Base-by-base conservation (phyloP, 2,113 vertebrate genomes). In the Clinocottus analis region DNA sequence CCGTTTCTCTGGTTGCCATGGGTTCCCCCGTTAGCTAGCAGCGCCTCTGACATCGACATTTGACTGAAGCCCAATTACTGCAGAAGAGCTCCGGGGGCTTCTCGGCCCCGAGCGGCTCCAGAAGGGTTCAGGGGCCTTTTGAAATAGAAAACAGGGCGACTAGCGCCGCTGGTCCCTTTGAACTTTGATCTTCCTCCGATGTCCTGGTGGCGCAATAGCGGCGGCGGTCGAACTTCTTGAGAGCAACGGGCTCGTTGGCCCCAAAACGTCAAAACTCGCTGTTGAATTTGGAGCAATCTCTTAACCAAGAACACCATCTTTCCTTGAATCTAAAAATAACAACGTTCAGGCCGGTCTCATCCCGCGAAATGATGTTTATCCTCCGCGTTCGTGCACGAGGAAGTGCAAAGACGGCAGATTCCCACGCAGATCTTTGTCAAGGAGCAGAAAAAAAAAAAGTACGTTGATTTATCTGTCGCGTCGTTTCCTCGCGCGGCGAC, bases 31-130 rank as follows among this genome's bases (percentile, higher is more conserved):
- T 56, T 74, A 62, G 61, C 7, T 39, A 83, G 56, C 47, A 3
- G 62, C 43, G 7, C 17, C 14, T 60, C 53, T 53, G 33, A 61
- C 55, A 64, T 64, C 62, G 68, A 68, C 68, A 80, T 29, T 61
- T 51, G 47, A 13, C 49, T 63, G 60, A 58, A 63, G 68, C 83
- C 73, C 41, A 72, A 77, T 77, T 77, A 77, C 53, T 10, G 77
- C 37, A 59, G 55, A 25, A 25, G 39, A 37, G 72, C 72, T 76
- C 58, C 12, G 13, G 45, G 45, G 47, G 64, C 58, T 1, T 27
- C 49, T 69, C 7, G 9, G 21, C 47, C 56, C 61, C 43, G 29
- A 13, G 39, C n/a, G 1, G 14, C 72, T 55, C 25, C 0, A 33
- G 2, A 35, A n/a, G 29, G 23, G 19, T 41, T 41, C 17, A 21